Conservation (phyloP, 2,113 vertebrate genomes). For the Heteronetta atricapilla region DNA sequence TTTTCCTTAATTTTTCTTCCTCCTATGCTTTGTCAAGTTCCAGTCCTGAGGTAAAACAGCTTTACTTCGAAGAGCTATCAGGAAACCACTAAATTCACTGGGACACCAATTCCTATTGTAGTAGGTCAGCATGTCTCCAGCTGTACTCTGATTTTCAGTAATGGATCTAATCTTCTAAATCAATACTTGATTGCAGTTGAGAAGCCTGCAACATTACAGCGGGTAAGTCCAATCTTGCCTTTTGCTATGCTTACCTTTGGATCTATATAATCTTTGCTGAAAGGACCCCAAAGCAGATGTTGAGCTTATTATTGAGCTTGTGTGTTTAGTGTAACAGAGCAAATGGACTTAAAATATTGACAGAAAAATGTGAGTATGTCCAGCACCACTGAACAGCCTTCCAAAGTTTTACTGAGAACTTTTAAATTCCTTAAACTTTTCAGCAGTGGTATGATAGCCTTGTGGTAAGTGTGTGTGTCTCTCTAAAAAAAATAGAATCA, state of each 20-base stretch:
- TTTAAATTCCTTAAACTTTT: neutral
- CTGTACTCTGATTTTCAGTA: constrained; percentile 30
- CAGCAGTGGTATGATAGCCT: neutral
- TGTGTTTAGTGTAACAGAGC: neutral
- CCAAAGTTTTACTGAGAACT: neutral
- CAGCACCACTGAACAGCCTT: neutral
- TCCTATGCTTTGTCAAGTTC: neutral
- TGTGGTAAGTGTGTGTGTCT: neutral
- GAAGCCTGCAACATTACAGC: neutral
- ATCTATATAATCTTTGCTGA: neutral
- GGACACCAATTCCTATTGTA: neutral
- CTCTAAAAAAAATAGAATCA: neutral
- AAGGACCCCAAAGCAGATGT: neutral
- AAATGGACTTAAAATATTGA: neutral
- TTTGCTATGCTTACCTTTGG: neutral
- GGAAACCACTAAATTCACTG: constrained; percentile 17
- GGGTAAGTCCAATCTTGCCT: neutral
- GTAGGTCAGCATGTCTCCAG: constrained; percentile 10
- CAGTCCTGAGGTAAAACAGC: neutral
- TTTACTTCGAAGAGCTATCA: constrained; percentile 24
- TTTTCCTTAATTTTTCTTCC: neutral
- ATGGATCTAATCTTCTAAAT: constrained; percentile 30
- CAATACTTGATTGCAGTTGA: neutral
- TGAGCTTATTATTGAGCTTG: neutral
- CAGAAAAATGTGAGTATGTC: neutral